phyloP scores from a whole-genome alignment of 2,888 invertebrate genomes.

The Nephrotoma appendiculata region DNA sequence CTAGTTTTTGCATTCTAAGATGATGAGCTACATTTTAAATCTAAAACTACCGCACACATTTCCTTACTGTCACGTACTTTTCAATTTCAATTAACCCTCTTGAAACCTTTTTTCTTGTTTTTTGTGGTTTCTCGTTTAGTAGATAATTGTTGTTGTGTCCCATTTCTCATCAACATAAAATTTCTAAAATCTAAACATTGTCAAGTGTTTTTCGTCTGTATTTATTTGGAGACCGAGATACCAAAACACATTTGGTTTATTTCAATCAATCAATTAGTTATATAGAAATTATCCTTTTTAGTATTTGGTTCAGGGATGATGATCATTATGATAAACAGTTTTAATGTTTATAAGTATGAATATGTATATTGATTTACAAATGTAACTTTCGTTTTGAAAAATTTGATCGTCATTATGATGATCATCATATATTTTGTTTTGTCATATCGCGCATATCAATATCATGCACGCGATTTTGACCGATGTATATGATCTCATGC shows the following conservation, averaged over 20 bases:
- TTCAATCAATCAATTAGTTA: not conserved
- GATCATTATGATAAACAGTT: not conserved
- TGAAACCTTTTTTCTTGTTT: not conserved
- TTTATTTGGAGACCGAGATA: not conserved
- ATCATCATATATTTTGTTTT: not conserved
- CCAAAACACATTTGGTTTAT: conserved; percentile 1
- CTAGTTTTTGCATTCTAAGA: not conserved
- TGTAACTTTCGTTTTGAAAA: not conserved
- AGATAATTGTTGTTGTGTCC: not conserved
- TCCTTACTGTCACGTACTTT: not conserved
- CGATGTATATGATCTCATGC: not conserved
- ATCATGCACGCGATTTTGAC: not conserved
- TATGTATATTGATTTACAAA: not conserved
- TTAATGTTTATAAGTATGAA: not conserved
- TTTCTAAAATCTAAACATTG: not conserved
- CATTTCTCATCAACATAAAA: not conserved
- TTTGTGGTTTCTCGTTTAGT: not conserved
- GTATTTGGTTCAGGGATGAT: not conserved
- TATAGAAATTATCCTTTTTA: not conserved
- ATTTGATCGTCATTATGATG: not conserved
- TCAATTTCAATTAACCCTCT: not conserved
- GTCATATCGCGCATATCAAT: not conserved
- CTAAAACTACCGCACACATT: not conserved
- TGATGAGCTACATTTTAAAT: not conserved
- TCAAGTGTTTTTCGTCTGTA: not conserved